Base-by-base conservation (phyloP, 1,140 invertebrate genomes). In the Copidosoma floridanum region DNA sequence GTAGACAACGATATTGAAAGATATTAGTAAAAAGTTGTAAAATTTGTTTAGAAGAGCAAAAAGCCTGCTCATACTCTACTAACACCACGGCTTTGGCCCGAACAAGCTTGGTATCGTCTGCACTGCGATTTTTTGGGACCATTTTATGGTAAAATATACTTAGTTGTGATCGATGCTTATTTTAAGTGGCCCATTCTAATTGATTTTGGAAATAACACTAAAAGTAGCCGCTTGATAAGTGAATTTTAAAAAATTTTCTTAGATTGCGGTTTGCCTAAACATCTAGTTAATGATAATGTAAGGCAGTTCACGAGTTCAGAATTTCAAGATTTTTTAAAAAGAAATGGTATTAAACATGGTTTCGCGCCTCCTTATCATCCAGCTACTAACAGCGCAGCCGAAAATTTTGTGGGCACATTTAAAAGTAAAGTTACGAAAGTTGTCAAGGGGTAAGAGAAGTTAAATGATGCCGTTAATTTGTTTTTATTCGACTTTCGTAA, bases 51-150 rank as follows among this genome's bases (percentile, higher is more conserved):
- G 14, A 46, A 37, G 32, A 26, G 20, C 51, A 68, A 11, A 65
- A 68, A 64, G 21, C 63, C 65, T 52, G 61, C 68, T 23, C 64
- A 67, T 47, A 44, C 57, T 38, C 46, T 63, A 5, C 46, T 64
- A 18, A 63, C 64, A 21, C 65, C 64, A 3, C 81, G 78, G 79
- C 64, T 75, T 3, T 84, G 80, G 80, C 66, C 73, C 14, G 44
- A 37, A 26, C 48, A 56, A 43, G 16, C 23, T 12, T 62, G 60
- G 60, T 37, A 11, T 7, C 40, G 60, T 7, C 11, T n/a, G n/a
- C n/a, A n/a, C n/a, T n/a, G n/a, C n/a, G n/a, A n/a, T n/a, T n/a
- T n/a, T n/a, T n/a, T n/a, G n/a, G n/a, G n/a, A n/a, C n/a, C n/a
- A n/a, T n/a, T n/a, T n/a, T n/a, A n/a, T n/a, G n/a, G n/a, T n/a